A percentile compares a stretch with the other conserved stretches of the same genome.
Conservation (phyloP, 2,888 invertebrate genomes). For the Drosophila barbarae region DNA sequence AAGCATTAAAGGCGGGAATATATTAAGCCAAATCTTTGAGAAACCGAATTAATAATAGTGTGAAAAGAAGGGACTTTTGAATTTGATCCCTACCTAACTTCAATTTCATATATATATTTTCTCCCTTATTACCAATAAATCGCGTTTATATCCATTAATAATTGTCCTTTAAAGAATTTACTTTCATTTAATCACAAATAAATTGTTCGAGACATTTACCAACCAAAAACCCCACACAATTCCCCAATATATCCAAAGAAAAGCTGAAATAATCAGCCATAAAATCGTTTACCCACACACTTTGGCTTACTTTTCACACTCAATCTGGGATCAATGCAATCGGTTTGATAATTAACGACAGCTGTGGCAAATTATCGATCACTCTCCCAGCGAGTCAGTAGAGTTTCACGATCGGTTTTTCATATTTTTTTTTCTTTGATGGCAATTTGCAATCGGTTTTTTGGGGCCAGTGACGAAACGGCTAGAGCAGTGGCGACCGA, state of each 20-base stretch:
- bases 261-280: not conserved
- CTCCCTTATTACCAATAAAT: too few relatives aligned
- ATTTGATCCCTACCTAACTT: too few relatives aligned
- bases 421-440: not conserved
- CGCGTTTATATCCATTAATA: too few relatives aligned
- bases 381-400: slow-evolving; percentile 1
- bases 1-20: not conserved
- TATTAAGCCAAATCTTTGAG: not conserved
- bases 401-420: slow-evolving; percentile 17
- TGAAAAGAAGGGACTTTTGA: too few relatives aligned
- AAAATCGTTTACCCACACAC: slow-evolving; percentile 9
- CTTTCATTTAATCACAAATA: not conserved
- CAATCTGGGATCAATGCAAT: slow-evolving; percentile 18
- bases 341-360: slow-evolving; percentile 29
- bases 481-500: slow-evolving; percentile 12
- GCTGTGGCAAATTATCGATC: slow-evolving; percentile 32
- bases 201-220: not conserved
- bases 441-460: slow-evolving; percentile 38
- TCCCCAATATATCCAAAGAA: not conserved
- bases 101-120: too few relatives aligned
- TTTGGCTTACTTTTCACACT: slow-evolving; percentile 27
- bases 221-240: not conserved
- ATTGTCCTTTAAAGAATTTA: not conserved
- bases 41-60: not conserved
- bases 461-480: slow-evolving; percentile 43